Percentiles rank a stretch among this genome's conserved stretches.
phyloP scores from a whole-genome alignment of 2,888 invertebrate species.

The Hemithea aestivaria region DNA sequence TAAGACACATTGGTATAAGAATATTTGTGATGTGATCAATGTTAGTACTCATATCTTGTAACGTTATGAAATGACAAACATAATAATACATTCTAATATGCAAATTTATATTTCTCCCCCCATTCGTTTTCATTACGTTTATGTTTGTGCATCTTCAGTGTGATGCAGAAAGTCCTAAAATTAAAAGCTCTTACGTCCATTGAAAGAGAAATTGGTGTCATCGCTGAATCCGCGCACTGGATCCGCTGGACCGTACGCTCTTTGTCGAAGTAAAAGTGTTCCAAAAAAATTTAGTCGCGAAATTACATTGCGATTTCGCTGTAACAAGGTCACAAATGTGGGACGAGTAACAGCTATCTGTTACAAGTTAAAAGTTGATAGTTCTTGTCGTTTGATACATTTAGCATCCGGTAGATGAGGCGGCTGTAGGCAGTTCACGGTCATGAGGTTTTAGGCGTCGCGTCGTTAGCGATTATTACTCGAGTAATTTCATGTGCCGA shows the following conservation, averaged over 20 bases:
- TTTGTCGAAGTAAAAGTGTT: slow-evolving; percentile 76
- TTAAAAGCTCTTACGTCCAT: slow-evolving; percentile 48
- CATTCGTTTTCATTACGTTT: too few relatives aligned
- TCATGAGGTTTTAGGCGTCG: slow-evolving; percentile 42
- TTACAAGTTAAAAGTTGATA: slow-evolving; percentile 42
- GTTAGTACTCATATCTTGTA: too few relatives aligned
- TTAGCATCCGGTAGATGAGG: slow-evolving; percentile 49
- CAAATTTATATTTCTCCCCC: too few relatives aligned
- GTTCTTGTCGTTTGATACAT: slow-evolving; percentile 52
- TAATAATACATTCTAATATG: too few relatives aligned
- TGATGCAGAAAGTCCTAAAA: slow-evolving; percentile 30
- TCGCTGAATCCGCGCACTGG: slow-evolving; percentile 55
- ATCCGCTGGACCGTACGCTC: slow-evolving; percentile 52
- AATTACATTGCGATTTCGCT: slow-evolving; percentile 78
- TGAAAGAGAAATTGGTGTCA: slow-evolving; percentile 78
- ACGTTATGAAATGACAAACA: too few relatives aligned
- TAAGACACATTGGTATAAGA: too few relatives aligned
- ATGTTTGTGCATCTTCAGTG: slow-evolving; percentile 33
- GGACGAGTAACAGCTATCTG: slow-evolving; percentile 75
- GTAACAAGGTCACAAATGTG: slow-evolving; percentile 70
- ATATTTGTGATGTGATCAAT: too few relatives aligned
- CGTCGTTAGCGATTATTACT: slow-evolving; percentile 33
- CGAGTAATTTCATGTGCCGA: slow-evolving; percentile 30
- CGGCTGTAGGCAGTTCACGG: slow-evolving; percentile 56
- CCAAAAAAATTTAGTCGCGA: slow-evolving; percentile 74